Base-by-base conservation (phyloP, 2,113 vertebrate genomes). In the Paralichthys olivaceus region DNA sequence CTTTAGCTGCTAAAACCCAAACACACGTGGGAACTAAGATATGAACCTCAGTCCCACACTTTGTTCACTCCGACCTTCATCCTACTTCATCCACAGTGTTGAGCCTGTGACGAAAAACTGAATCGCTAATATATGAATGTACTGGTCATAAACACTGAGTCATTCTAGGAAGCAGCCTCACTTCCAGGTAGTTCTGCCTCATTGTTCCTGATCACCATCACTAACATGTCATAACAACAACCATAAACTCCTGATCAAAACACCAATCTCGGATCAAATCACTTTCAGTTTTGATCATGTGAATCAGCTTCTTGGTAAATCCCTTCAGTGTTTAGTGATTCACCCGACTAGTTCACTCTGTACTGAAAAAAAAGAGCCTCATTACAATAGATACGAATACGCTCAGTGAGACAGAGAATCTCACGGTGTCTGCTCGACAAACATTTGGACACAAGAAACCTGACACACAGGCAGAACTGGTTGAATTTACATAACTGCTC, bases 401-500 rank as follows among this genome's bases (percentile, higher is more conserved):
- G 29, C 12, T 72, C 4, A 29, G 26, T 22, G 1, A 15, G 22
- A 54, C 8, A 28, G 5, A 53, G 7, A 76, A 20, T 17, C 45
- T 29, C 11, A 19, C 66, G 32, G 3, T 25, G 75, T 67, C 62
- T 26, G 37, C 55, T 56, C 28, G 55, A 73, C 76, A 76, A 83
- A 83, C 59, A 37, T 65, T 64, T 51, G 29, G 20, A 43, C 47
- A 7, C 12, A 70, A 62, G 11, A 80, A 87, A 87, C 80, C 71
- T 64, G 84, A 29, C 43, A 17, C 55, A 79, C 89, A 17, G 49
- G 83, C 71, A 45, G 45, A 81, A 87, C 84, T 47, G 69, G 81
- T 81, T 77, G 4, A 32, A 75, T 85, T 87, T 84, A 79, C 80
- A 83, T 81, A 87, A 81, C 56, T 12, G 75, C 29, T 82, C 61